phyloP scores from a whole-genome alignment of 2,888 invertebrate genomes.

The Trissolcus japonicus region DNA sequence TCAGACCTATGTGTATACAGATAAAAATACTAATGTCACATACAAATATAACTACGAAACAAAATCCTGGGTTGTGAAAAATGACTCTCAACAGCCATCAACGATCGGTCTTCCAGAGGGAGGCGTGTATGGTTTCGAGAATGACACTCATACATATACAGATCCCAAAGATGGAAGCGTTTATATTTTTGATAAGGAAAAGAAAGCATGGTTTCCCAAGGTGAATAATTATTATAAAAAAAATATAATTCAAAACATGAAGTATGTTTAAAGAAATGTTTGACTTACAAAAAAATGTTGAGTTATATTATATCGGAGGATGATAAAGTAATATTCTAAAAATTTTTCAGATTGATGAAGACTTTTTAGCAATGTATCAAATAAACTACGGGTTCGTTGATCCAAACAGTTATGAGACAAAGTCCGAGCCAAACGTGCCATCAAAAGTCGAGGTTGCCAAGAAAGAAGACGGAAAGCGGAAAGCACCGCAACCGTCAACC shows the following conservation, averaged over 20 bases:
- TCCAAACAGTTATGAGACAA: slow-evolving; percentile 70
- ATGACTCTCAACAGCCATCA: slow-evolving; percentile 58
- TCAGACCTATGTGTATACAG: slow-evolving; percentile 74
- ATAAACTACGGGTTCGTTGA: slow-evolving; percentile 94
- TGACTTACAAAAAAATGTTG: not conserved
- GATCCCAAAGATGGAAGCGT: slow-evolving; percentile 90
- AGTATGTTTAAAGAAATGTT: not conserved
- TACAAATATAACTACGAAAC: slow-evolving; percentile 81
- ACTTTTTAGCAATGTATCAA: slow-evolving; percentile 97
- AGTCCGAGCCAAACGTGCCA: slow-evolving; percentile 77
- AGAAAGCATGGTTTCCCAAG: slow-evolving; percentile 97
- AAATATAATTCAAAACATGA: not conserved
- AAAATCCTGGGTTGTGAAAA: slow-evolving; percentile 79
- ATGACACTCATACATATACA: slow-evolving; percentile 87
- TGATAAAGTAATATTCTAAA: not conserved
- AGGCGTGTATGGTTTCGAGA: slow-evolving; percentile 82
- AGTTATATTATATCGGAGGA: slow-evolving; percentile 2
- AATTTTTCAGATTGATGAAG: slow-evolving; percentile 86
- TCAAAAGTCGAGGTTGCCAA: slow-evolving; percentile 67
- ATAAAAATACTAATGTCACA: slow-evolving; percentile 69
- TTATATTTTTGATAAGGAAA: slow-evolving; percentile 93
- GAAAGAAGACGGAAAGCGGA: slow-evolving; percentile 76
- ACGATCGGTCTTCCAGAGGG: slow-evolving; percentile 51
- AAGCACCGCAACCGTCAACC: slow-evolving; percentile 78
- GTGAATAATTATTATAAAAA: slow-evolving; percentile 69